Percentiles rank a stretch among this genome's conserved stretches.
These are phyloP conservation scores for Cotesia glomerata DNA, from an alignment of 1,140 invertebrate genomes.

Conservation along the genomic window DNA sequence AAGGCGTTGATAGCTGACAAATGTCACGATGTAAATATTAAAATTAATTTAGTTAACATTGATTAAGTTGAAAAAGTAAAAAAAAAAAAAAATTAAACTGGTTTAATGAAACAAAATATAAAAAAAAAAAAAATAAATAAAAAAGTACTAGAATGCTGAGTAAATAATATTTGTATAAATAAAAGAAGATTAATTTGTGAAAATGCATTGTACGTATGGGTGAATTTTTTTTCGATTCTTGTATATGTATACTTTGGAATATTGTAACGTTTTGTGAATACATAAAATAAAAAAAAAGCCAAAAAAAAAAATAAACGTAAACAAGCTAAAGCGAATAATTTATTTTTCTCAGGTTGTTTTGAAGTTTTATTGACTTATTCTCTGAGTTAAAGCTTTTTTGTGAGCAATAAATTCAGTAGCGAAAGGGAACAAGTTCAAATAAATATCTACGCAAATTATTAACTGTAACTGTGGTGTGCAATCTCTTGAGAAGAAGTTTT, in stretches of 20 bases:
- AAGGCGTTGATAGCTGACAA: neutral
- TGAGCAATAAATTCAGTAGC: neutral
- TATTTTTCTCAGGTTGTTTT: neutral
- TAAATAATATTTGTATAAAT: constrained; percentile 34
- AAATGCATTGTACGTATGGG: constrained; percentile 45
- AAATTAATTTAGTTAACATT: constrained; percentile 8
- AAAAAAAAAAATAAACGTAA: constrained; percentile 44
- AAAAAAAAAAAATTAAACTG: constrained; percentile 11
- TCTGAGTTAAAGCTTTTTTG: neutral
- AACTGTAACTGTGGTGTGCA: constrained; percentile 16
- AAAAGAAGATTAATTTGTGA: constrained; percentile 28
- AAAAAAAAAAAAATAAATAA: constrained; percentile 7
- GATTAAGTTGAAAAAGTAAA: constrained; percentile 3
- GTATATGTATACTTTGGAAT: constrained; percentile 50
- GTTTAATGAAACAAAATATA: constrained; percentile 11
- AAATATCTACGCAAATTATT: constrained; percentile 29
- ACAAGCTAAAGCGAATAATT: neutral
- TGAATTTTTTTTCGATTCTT: constrained; percentile 38
- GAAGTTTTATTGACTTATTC: constrained; percentile 9
- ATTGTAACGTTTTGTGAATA: constrained; percentile 59
- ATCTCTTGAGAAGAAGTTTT: constrained; percentile 10
- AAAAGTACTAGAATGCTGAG: neutral
- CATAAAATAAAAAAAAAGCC: constrained; percentile 50
- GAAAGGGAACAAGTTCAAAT: constrained; percentile 13
- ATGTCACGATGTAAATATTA: neutral